Evolutionary conservation across 2,888 invertebrate species (phyloP).

Genomic region (Drosophila ezoana): DNA sequence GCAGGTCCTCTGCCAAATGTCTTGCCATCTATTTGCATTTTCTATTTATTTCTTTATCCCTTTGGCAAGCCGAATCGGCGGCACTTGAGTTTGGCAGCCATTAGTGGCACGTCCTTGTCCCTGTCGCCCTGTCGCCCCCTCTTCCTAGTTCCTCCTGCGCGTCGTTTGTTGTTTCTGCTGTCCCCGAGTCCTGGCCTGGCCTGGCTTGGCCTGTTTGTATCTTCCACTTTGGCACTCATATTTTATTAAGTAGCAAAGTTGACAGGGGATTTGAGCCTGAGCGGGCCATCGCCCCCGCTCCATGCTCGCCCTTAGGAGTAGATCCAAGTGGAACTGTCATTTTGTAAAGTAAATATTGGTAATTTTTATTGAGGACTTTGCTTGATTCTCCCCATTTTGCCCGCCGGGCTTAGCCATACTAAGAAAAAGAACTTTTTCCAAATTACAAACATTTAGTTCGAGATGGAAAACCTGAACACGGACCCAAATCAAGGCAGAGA

Average conservation of each 20-base stretch:
- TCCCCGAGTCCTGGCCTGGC: slow-evolving; percentile 36
- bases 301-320: slow-evolving; percentile 2
- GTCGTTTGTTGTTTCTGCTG: slow-evolving; percentile 21
- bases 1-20: slow-evolving; percentile 61
- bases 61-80: slow-evolving; percentile 52
- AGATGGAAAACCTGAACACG: slow-evolving; percentile 39
- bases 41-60: slow-evolving; percentile 79
- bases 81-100: slow-evolving; percentile 73
- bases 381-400: slow-evolving; percentile 58
- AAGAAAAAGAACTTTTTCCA: slow-evolving; percentile 39
- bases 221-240: slow-evolving; percentile 76
- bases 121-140: slow-evolving; percentile 10
- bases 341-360: slow-evolving; percentile 81
- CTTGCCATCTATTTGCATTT: slow-evolving; percentile 80
- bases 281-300: not conserved
- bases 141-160: not conserved
- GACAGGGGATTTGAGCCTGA: slow-evolving; percentile 75
- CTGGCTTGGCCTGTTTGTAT: slow-evolving; percentile 39
- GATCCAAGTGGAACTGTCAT: slow-evolving; percentile 67
- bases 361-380: slow-evolving; percentile 80
- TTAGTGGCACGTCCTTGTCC: slow-evolving; percentile 71
- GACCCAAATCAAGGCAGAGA: slow-evolving; percentile 56
- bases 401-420: slow-evolving; percentile 53
- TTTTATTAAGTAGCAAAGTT: slow-evolving; percentile 80
- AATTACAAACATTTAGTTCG: slow-evolving; percentile 70